phyloP scores from a whole-genome alignment of 2,888 invertebrate genomes.

The Eucriotettix oculatus region DNA sequence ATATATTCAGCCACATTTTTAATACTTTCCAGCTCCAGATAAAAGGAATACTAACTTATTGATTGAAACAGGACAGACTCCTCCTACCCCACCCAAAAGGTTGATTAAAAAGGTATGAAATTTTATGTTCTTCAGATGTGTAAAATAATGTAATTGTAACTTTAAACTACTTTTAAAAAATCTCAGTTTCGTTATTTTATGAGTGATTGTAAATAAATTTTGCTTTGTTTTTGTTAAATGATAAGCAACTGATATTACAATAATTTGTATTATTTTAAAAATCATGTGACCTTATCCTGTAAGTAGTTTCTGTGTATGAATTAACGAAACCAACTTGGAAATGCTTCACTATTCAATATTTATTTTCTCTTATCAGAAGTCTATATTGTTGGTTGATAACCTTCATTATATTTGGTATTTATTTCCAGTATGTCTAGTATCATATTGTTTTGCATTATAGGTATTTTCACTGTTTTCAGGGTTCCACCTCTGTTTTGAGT shows the following conservation, averaged over 20 bases:
- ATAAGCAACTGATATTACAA: too few species aligned
- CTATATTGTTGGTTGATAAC: too few species aligned
- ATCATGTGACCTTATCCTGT: too few species aligned
- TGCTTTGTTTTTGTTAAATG: neutral
- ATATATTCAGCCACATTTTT: too few species aligned
- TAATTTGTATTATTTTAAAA: too few species aligned
- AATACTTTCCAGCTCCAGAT: slow-evolving; percentile 26
- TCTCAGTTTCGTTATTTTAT: neutral
- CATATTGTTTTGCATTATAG: neutral
- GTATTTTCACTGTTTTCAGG: slow-evolving; percentile 4
- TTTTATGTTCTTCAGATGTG: neutral
- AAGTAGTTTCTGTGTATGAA: too few species aligned
- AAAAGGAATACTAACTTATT: slow-evolving; percentile 31
- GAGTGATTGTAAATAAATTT: neutral
- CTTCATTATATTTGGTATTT: neutral
- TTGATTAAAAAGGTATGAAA: slow-evolving; percentile 17
- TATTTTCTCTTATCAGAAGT: too few species aligned
- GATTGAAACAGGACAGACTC: slow-evolving; percentile 25
- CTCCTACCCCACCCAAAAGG: slow-evolving; percentile 30
- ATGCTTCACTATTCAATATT: too few species aligned
- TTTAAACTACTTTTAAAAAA: too few species aligned
- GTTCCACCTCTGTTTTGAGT: slow-evolving; percentile 9
- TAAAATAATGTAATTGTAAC: too few species aligned
- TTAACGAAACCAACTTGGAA: too few species aligned
- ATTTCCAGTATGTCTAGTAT: neutral